Conservation (phyloP, 2,888 invertebrate genomes). For the Crossocerus cetratus region DNA sequence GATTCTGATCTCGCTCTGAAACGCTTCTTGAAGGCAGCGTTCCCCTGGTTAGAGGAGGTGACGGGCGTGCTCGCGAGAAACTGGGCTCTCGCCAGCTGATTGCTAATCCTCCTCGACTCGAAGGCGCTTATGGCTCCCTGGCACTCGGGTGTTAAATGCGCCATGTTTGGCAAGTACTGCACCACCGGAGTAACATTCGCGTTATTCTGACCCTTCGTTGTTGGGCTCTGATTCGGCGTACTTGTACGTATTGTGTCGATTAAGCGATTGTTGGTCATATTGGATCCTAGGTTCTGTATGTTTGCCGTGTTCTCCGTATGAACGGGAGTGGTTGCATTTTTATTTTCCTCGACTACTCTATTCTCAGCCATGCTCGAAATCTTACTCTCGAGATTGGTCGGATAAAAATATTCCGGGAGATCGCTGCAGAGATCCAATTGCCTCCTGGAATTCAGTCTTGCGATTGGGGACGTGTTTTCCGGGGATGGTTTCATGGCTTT, state of each 20-base stretch:
- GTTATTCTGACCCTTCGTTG: conserved; percentile 3
- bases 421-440: conserved; percentile 62
- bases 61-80: conserved; percentile 65
- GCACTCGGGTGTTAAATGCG: conserved; percentile 27
- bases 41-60: conserved; percentile 41
- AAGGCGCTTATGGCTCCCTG: conserved; percentile 57
- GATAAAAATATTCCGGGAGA: conserved; percentile 8
- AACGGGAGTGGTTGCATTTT: not conserved
- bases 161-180: conserved; percentile 26
- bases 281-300: not conserved
- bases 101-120: conserved; percentile 68
- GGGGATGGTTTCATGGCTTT: conserved; percentile 76
- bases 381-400: not conserved
- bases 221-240: not conserved
- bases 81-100: conserved; percentile 72
- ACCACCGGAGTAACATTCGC: not conserved
- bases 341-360: not conserved
- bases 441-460: conserved; percentile 56
- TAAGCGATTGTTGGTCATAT: not conserved
- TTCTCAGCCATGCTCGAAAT: not conserved
- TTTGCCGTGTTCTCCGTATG: conserved; percentile 3
- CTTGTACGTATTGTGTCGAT: not conserved
- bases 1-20: conserved; percentile 73
- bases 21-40: conserved; percentile 59
- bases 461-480: conserved; percentile 62